Evolutionary conservation across 1,140 invertebrate genomes (phyloP).

Genomic region (Anoplolepis gracilipes): DNA sequence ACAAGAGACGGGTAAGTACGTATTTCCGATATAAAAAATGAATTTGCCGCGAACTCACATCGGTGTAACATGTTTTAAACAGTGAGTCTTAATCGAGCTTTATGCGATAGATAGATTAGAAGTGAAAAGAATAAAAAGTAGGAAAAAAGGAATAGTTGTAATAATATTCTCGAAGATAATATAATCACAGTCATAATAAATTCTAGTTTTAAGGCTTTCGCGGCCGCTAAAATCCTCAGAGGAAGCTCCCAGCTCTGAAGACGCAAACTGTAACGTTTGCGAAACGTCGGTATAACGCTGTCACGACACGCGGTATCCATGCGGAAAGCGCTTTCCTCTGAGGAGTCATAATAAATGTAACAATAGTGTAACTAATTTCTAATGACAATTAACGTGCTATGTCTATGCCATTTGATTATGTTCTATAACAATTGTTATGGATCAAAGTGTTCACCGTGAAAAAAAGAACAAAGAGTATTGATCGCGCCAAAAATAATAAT

Average conservation of each 20-base stretch:
- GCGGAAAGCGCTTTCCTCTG: too few relatives aligned
- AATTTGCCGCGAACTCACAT: not conserved
- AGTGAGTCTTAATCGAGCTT: not conserved
- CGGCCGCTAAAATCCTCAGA: too few relatives aligned
- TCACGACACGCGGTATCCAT: too few relatives aligned
- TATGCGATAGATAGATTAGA: not conserved
- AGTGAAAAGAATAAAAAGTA: not conserved
- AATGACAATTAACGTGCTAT: not conserved
- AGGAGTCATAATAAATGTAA: not conserved
- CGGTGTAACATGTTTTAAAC: not conserved
- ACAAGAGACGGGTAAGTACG: too few relatives aligned
- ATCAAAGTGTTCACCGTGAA: conserved; percentile 9
- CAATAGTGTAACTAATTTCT: not conserved
- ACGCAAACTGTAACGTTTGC: too few relatives aligned
- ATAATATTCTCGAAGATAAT: not conserved
- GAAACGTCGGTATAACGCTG: too few relatives aligned
- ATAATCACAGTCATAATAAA: not conserved
- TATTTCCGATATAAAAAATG: not conserved
- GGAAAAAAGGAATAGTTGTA: not conserved
- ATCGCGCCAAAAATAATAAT: conserved; percentile 48
- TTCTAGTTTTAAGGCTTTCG: too few relatives aligned
- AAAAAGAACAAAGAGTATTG: conserved; percentile 20
- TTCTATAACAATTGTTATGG: not conserved
- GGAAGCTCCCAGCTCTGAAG: too few relatives aligned
- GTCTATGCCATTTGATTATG: not conserved